Base-by-base conservation (phyloP, 2,888 invertebrate species). In the Andrena bicolor region DNA sequence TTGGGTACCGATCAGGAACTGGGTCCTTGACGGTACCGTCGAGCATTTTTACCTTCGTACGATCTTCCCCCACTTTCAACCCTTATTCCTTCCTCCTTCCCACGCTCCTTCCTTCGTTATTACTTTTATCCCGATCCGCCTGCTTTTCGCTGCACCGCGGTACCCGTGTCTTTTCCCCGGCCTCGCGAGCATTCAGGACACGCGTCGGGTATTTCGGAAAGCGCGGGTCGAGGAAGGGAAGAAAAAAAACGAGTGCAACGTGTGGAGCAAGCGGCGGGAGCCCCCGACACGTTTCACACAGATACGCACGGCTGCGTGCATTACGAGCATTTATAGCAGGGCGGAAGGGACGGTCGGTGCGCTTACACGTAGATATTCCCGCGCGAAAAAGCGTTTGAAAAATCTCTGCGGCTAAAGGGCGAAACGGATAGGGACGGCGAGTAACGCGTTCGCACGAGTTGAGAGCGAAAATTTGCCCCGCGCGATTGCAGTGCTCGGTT, bases 161-260 rank as follows among this genome's bases (percentile, higher is more conserved):
- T 23, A 26, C 26, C 41, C 32, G 66, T 30, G 49, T 28, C 53
- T 28, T 16, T 41, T 7, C 1, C 6, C 30, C 13, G 28, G 5
- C 7, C 16, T 4, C 61, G 35, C n/a, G 65, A 51, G 71, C 51
- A 89, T 88, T 86, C 85, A 23, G 75, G 64, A 79, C 89, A 90
- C 86, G 90, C 82, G 73, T 76, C 83, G 72, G 72, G 84, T 88
- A 89, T 90, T 88, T 90, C 61, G 75, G 87, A 88, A 89, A 79
- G 51, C 20, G n/a, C 16, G 20, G 35, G n/a, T 8, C n/a, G 58
- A 56, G 35, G 23, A 58, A 16, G 58, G 51, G 0, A 49, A 1
- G 0, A 49, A 1, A 23, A 7, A 41, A 49, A 35, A 10, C 8
- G 28, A 48, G 23, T 26, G 26, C 23, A 20, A 23, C 23, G 20